Percentiles rank a stretch among this genome's conserved stretches.
phyloP scores from a whole-genome alignment of 2,888 invertebrate genomes.

The Isotomurus palustris region DNA sequence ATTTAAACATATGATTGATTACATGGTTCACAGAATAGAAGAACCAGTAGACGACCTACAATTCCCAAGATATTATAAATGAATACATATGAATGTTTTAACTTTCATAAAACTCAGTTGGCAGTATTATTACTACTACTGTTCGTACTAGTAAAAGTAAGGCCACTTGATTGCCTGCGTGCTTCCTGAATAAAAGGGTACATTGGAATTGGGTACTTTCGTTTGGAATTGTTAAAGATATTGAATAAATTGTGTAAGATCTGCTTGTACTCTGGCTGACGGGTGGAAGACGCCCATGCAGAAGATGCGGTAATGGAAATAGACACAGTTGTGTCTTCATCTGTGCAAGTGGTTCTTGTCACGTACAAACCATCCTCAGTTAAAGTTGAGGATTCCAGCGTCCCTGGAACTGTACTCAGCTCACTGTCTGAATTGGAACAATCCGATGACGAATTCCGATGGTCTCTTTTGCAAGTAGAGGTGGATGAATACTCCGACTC shows the following conservation, averaged over 20 bases:
- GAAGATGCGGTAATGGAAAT: neutral
- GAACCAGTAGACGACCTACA: too few species aligned
- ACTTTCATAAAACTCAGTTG: too few species aligned
- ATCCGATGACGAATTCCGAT: neutral
- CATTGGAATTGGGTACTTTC: constrained; percentile 40
- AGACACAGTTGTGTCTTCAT: neutral
- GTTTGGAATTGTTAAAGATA: constrained; percentile 38
- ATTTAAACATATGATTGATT: too few species aligned
- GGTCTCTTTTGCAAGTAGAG: neutral
- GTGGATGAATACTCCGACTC: constrained; percentile 14
- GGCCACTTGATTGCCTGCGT: constrained; percentile 29
- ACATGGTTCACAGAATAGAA: too few species aligned
- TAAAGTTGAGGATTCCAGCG: too few species aligned
- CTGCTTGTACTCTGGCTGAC: constrained; percentile 41
- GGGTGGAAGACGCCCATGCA: neutral
- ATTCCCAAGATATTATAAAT: too few species aligned
- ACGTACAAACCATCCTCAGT: too few species aligned
- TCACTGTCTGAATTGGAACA: neutral
- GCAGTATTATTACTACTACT: too few species aligned
- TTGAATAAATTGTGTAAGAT: constrained; percentile 39
- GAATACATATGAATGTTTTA: too few species aligned
- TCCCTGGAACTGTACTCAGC: too few species aligned
- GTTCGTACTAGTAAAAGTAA: too few species aligned
- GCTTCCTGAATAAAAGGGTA: constrained; percentile 32
- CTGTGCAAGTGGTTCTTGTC: neutral